Percentiles rank a stretch among this genome's conserved stretches.
These are phyloP conservation scores for Turnix velox DNA, from an alignment of 2,113 vertebrate genomes.

Conservation along the genomic window DNA sequence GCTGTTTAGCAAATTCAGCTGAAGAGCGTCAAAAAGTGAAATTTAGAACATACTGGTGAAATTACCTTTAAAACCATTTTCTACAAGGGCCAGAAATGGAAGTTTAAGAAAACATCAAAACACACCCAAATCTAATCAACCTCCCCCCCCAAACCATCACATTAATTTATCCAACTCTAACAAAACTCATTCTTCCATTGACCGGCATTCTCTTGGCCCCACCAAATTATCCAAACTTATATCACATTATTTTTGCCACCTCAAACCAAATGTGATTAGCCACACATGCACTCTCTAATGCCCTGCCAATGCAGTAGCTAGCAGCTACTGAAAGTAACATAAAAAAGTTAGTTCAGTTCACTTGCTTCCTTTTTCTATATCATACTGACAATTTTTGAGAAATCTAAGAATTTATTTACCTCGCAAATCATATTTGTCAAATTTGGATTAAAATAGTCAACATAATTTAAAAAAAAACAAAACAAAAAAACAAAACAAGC, in stretches of 20 bases:
- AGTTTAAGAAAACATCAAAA: neutral
- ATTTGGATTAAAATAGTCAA: neutral
- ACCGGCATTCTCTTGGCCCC: neutral
- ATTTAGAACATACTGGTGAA: neutral
- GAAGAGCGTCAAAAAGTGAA: neutral
- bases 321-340: neutral
- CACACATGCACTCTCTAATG: rapidly evolving
- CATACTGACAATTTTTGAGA: neutral
- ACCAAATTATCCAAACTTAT: neutral
- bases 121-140: neutral
- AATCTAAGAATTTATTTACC: neutral
- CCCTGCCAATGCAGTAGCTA: neutral
- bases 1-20: neutral
- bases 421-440: neutral
- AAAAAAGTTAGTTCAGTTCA: neutral
- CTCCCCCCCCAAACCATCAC: neutral
- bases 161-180: neutral
- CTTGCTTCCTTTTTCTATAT: neutral
- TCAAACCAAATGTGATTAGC: neutral
- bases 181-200: neutral
- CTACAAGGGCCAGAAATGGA: neutral
- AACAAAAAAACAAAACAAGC: neutral
- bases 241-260: neutral
- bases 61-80: neutral
- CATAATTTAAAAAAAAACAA: neutral